phyloP scores from a whole-genome alignment of 2,888 invertebrate genomes.

The Heliconius hortense region DNA sequence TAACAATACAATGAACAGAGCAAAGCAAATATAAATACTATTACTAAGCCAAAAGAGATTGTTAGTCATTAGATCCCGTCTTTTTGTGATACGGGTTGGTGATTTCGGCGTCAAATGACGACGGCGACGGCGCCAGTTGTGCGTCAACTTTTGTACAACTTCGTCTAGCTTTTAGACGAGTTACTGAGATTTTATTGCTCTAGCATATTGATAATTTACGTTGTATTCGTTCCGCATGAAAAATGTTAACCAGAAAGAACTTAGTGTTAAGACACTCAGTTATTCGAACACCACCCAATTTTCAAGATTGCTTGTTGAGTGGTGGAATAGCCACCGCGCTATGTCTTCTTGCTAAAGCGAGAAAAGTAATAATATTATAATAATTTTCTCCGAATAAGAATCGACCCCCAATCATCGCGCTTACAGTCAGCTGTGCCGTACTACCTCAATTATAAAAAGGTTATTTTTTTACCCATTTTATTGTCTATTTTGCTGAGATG shows the following conservation, averaged over 20 bases:
- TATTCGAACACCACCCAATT: background rate
- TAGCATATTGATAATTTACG: background rate
- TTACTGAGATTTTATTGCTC: background rate
- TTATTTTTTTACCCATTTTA: no score
- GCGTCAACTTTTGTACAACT: constrained; percentile 26
- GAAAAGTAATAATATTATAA: no score
- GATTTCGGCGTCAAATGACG: constrained; percentile 46
- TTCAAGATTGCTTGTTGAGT: background rate
- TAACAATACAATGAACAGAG: background rate
- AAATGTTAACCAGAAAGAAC: background rate
- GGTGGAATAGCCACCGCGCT: background rate
- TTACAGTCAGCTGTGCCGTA: no score
- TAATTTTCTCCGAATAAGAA: no score
- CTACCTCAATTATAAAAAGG: no score
- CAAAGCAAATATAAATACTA: constrained; percentile 2
- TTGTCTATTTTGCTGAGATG: no score
- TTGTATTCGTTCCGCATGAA: no score
- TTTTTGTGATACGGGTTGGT: constrained; percentile 27
- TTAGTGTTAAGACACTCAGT: background rate
- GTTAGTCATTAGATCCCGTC: constrained; percentile 17
- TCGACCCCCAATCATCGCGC: no score
- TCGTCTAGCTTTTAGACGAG: background rate
- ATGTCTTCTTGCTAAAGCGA: no score
- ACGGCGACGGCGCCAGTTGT: constrained; percentile 45
- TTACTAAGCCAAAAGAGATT: constrained; percentile 2